These are phyloP conservation scores for Argopecten irradians DNA, from an alignment of 1,140 invertebrate genomes.

Conservation along the genomic window DNA sequence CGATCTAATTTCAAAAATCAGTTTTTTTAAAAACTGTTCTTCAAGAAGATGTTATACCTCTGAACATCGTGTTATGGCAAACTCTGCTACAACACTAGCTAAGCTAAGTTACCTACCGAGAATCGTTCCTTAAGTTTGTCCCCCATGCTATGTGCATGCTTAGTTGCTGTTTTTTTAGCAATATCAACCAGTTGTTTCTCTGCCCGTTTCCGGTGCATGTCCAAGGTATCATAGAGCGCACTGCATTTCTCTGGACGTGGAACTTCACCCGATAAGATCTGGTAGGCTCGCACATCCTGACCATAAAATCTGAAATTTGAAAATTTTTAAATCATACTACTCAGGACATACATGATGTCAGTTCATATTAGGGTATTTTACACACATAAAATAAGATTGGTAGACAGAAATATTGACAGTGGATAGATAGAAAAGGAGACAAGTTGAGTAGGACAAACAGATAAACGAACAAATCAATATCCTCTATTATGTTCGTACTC, in stretches of 20 bases:
- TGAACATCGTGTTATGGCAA: neutral
- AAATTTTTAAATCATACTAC: neutral
- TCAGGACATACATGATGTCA: no score
- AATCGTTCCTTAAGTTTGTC: slow-evolving; percentile 39
- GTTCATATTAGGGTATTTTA: neutral
- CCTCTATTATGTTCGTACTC: no score
- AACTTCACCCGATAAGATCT: slow-evolving; percentile 69
- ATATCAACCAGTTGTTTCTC: slow-evolving; percentile 53
- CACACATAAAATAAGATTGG: neutral
- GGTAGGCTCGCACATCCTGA: slow-evolving; percentile 64
- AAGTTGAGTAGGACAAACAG: no score
- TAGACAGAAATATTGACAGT: no score
- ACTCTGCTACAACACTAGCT: neutral
- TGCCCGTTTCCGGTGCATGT: slow-evolving; percentile 62
- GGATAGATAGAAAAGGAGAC: neutral
- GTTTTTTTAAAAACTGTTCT: neutral
- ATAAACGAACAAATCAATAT: no score
- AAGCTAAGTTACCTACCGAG: neutral
- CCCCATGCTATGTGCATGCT: slow-evolving; percentile 42
- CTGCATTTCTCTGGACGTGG: slow-evolving; percentile 64
- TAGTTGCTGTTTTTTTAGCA: slow-evolving; percentile 62
- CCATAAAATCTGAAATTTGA: slow-evolving; percentile 69
- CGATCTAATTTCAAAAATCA: neutral
- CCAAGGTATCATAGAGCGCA: slow-evolving; percentile 67
- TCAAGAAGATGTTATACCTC: neutral